A percentile compares a stretch with the other conserved stretches of the same genome.
Evolutionary conservation across 30 jellyfish, hydroid and myxozoan genomes (phyloP).

Genomic region (Sanderia malayensis): DNA sequence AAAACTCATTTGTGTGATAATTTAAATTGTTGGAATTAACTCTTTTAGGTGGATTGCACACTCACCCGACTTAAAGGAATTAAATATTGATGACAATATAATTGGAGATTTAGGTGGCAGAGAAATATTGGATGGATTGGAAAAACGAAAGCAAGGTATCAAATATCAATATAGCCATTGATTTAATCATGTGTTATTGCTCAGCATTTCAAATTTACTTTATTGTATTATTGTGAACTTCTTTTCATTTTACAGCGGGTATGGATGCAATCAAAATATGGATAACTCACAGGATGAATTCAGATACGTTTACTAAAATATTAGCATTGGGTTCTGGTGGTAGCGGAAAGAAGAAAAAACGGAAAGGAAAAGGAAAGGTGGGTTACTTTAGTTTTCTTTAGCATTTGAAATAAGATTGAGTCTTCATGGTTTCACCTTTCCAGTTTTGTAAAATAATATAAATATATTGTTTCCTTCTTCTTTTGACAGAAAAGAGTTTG

Average conservation of each 20-base stretch:
- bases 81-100: slow-evolving; percentile 68
- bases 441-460: too few relatives aligned
- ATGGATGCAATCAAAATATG: slow-evolving; percentile 31
- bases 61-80: slow-evolving; percentile 63
- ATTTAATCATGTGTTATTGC: background rate
- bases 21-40: too few relatives aligned
- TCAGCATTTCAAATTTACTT: too few relatives aligned
- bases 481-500: too few relatives aligned
- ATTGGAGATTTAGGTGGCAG: slow-evolving; percentile 83
- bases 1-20: too few relatives aligned
- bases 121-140: slow-evolving; percentile 65
- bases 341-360: slow-evolving; percentile 41
- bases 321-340: slow-evolving; percentile 59
- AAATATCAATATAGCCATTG: too few relatives aligned
- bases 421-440: too few relatives aligned
- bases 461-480: too few relatives aligned
- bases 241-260: slow-evolving; percentile 46
- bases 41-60: slow-evolving; percentile 68
- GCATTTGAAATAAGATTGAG: too few relatives aligned
- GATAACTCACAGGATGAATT: slow-evolving; percentile 75
- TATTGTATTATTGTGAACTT: background rate
- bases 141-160: slow-evolving; percentile 60
- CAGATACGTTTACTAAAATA: slow-evolving; percentile 59
- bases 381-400: too few relatives aligned
- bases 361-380: slow-evolving; percentile 56